phyloP scores from a whole-genome alignment of 2,888 invertebrate genomes.

The Galerucella pusilla region DNA sequence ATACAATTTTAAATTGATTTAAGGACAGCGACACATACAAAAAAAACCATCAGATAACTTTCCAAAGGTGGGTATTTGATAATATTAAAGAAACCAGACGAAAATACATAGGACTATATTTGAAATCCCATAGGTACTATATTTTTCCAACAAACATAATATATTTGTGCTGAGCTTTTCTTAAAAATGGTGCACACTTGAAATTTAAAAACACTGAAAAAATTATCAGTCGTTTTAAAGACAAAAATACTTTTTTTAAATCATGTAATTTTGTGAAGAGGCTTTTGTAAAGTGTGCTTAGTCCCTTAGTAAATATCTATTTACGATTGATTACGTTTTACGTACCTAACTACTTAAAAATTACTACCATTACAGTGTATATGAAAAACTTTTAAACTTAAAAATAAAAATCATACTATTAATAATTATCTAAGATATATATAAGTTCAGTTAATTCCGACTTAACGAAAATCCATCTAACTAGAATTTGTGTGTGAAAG shows the following conservation, averaged over 20 bases:
- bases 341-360: constrained; percentile 54
- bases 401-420: constrained; percentile 40
- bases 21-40: too few species aligned
- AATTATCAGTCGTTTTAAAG: too few species aligned
- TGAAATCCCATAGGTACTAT: too few species aligned
- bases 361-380: constrained; percentile 54
- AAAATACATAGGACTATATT: too few species aligned
- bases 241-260: background rate
- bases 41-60: too few species aligned
- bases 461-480: constrained; percentile 8
- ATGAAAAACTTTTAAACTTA: constrained; percentile 50
- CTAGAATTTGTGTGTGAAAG: background rate
- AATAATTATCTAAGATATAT: constrained; percentile 33
- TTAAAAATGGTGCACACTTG: too few species aligned
- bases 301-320: constrained; percentile 48
- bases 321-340: constrained; percentile 54
- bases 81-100: too few species aligned
- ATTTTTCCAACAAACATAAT: too few species aligned
- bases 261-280: constrained; percentile 26
- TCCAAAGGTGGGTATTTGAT: too few species aligned
- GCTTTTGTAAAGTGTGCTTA: constrained; percentile 3
- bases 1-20: too few species aligned
- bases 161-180: too few species aligned
- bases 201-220: too few species aligned
- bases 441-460: constrained; percentile 23